These are phyloP conservation scores for Peromyscus californicus DNA, from an alignment of 2,113 vertebrate genomes.

Conservation along the genomic window DNA sequence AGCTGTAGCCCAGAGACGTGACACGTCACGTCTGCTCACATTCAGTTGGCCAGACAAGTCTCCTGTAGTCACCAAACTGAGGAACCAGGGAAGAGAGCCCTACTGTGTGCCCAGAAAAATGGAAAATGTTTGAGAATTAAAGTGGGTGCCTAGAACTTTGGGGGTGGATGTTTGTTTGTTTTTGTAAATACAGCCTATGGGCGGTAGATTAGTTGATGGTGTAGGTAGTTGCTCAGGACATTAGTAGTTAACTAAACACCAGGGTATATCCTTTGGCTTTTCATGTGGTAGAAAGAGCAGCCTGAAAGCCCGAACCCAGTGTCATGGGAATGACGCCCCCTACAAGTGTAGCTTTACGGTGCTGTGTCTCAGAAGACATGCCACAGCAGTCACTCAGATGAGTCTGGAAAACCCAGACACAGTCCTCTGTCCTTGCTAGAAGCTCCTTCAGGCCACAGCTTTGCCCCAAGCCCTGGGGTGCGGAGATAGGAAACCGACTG, in stretches of 20 bases:
- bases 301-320: neutral
- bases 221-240: neutral
- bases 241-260: neutral
- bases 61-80: neutral
- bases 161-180: neutral
- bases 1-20: neutral
- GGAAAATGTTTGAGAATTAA: neutral
- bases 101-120: neutral
- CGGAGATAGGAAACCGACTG: slow-evolving; percentile 65
- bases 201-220: rapidly evolving
- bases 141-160: rapidly evolving
- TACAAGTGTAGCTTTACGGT: neutral
- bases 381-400: neutral
- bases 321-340: neutral
- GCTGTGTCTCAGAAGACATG: neutral
- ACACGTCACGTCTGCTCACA: neutral
- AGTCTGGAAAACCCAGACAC: neutral
- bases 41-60: neutral
- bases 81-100: neutral
- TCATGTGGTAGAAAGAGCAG: neutral
- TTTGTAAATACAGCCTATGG: neutral
- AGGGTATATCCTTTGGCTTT: neutral
- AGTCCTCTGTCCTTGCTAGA: neutral
- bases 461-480: slow-evolving; percentile 18
- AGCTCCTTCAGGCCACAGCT: neutral